Evolutionary conservation across 1,140 invertebrate species (phyloP).

Genomic region (Hycleus phaleratus): DNA sequence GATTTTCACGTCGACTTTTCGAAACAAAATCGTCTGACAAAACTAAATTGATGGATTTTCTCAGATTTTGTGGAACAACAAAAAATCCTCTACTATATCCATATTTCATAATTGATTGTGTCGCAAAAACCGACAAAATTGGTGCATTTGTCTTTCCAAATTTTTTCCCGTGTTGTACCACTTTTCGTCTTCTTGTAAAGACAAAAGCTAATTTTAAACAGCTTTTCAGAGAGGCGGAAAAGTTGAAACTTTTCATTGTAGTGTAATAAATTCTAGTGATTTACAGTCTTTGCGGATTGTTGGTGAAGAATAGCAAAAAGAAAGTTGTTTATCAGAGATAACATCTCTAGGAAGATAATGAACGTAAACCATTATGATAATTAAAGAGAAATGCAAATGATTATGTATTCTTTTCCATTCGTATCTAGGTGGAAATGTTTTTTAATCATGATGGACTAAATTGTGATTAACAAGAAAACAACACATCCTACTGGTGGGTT

Average conservation of each 20-base stretch:
- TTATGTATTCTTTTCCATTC: neutral
- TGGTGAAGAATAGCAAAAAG: constrained; percentile 2
- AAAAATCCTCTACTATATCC: constrained; percentile 17
- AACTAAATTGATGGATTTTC: constrained; percentile 24
- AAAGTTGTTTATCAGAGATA: constrained; percentile 9
- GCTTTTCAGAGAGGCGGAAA: no score
- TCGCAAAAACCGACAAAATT: constrained; percentile 5
- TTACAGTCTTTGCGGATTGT: neutral
- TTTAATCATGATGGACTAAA: constrained; percentile 8
- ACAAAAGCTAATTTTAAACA: no score
- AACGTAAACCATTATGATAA: constrained; percentile 7
- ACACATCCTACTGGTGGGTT: constrained; percentile 3
- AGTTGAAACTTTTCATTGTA: no score
- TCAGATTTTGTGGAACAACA: neutral
- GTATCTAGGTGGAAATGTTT: constrained; percentile 1
- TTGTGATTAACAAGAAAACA: constrained; percentile 9
- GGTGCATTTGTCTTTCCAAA: constrained; percentile 6
- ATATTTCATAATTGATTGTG: constrained; percentile 24
- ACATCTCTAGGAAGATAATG: constrained; percentile 7
- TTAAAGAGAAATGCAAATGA: constrained; percentile 13
- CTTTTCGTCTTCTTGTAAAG: no score
- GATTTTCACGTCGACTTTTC: constrained; percentile 23
- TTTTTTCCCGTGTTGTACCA: constrained; percentile 1
- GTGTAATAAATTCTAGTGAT: constrained; percentile 7
- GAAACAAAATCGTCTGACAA: constrained; percentile 21